Percentiles rank a stretch among this genome's conserved stretches.
These are phyloP conservation scores for Phortica okadai DNA, from an alignment of 2,888 invertebrate genomes.

Conservation along the genomic window DNA sequence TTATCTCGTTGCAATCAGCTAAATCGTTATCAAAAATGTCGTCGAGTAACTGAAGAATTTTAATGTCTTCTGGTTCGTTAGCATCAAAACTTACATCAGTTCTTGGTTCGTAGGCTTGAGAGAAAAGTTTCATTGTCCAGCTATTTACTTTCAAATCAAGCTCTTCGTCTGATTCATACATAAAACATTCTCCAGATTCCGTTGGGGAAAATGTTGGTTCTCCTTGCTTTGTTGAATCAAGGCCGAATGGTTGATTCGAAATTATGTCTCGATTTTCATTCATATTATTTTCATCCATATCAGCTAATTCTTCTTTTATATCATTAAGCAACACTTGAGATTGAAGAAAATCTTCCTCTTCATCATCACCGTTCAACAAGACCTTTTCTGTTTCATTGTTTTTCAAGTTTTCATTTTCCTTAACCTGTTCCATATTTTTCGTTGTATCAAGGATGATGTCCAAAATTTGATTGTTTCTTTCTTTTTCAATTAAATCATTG, in stretches of 20 bases:
- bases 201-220: too few relatives aligned
- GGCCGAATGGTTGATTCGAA: too few relatives aligned
- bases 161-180: constrained; percentile 58
- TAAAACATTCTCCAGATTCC: too few relatives aligned
- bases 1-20: too few relatives aligned
- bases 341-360: too few relatives aligned
- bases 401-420: not conserved
- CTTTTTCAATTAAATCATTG: constrained; percentile 38
- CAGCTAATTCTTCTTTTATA: too few relatives aligned
- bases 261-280: too few relatives aligned
- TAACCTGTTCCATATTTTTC: too few relatives aligned
- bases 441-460: not conserved
- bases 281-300: too few relatives aligned
- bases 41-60: constrained; percentile 1
- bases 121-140: constrained; percentile 67
- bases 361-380: not conserved
- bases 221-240: too few relatives aligned
- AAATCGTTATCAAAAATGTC: constrained; percentile 18
- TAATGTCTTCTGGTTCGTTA: constrained; percentile 33
- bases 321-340: too few relatives aligned
- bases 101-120: constrained; percentile 42
- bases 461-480: constrained; percentile 2
- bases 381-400: not conserved
- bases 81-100: constrained; percentile 49
- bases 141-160: constrained; percentile 61